Base-by-base conservation (phyloP, 2,113 vertebrate species). In the Albula glossodonta region DNA sequence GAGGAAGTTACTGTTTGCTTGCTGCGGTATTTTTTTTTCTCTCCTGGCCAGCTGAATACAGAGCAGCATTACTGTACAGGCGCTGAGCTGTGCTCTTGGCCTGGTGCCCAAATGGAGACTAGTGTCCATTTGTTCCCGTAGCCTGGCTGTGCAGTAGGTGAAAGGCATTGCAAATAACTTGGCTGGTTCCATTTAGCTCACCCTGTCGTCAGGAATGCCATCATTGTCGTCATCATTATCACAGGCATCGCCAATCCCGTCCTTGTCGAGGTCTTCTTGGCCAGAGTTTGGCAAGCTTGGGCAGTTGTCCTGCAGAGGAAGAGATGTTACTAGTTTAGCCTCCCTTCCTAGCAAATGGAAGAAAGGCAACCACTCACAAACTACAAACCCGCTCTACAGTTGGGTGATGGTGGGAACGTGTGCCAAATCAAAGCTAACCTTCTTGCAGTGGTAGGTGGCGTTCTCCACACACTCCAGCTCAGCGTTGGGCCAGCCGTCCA, bases 401-500 rank as follows among this genome's bases (percentile, higher is more conserved):
- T 70, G 17, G 17, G 2, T 22, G 6, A 17, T 70, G 63, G 63
- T 4, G n/a, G 19, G 8, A 3, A n/a, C 6, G 22, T 9, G 7
- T 56, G 53, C 53, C 53, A 56, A 56, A 56, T 8, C 70, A 8
- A 74, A 10, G 70, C 70, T 31, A 5, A 99, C 98, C 93, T 99
- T 99, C 91, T 97, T 99, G 94, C 98, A 99, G 93, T 99, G 98
- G 91, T 99, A 99, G 52, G 98, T 99, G n/a, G 98, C 98, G 19
- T 99, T 99, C 88, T 95, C 96, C 92, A 99, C 97, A 88, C 98
- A 99, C 80, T 88, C 90, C 79, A 99, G 95, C 86, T 99, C 87
- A 60, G 92, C 95, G 80, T 99, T 99, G 88, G 98, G 98, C 98
- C 98, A 99, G 85, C 98, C 98, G 3, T 99, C 98, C 84, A 99